Evolutionary conservation across 2,888 invertebrate species (phyloP).

Genomic region (Rapana venosa): DNA sequence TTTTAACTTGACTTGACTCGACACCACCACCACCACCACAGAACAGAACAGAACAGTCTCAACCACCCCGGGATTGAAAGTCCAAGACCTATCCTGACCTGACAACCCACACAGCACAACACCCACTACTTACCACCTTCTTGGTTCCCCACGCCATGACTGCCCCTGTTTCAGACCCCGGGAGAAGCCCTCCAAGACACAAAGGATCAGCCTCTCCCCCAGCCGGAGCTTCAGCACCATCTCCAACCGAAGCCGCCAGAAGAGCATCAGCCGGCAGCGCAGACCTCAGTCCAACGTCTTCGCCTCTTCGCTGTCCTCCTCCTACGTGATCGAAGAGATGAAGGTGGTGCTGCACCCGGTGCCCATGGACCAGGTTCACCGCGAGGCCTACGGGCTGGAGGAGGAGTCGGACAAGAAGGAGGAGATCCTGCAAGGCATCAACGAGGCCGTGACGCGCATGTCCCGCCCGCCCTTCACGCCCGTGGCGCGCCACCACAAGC

Average conservation of each 20-base stretch:
- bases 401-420: conserved; percentile 14
- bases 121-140: no score
- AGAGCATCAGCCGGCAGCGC: not conserved
- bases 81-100: no score
- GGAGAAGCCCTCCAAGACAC: not conserved
- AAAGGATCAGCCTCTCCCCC: not conserved
- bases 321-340: not conserved
- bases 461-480: not conserved
- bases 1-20: no score
- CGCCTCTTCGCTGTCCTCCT: no score
- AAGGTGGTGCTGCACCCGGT: not conserved
- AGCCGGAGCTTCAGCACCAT: not conserved
- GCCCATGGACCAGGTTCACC: not conserved
- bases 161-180: not conserved
- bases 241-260: not conserved
- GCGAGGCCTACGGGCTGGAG: not conserved
- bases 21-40: no score
- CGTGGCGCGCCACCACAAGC: conserved; percentile 10
- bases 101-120: no score
- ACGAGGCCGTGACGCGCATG: not conserved
- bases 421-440: not conserved
- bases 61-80: no score
- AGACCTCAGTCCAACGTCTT: not conserved
- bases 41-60: no score
- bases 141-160: no score